Evolutionary conservation across 1,140 invertebrate genomes (phyloP).

Genomic region (Euborellia annulipes): DNA sequence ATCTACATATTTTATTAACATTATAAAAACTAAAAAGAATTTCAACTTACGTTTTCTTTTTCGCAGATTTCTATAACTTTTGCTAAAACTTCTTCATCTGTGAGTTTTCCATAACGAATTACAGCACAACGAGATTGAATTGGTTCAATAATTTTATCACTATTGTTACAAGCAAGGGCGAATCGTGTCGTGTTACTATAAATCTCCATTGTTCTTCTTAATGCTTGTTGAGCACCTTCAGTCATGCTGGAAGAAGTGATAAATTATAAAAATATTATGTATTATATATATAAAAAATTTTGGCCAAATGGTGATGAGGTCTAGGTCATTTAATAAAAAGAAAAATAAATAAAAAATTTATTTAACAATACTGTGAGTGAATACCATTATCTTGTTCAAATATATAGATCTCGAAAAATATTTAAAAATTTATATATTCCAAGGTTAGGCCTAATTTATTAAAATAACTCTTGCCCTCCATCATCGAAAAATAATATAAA

Average conservation of each 20-base stretch:
- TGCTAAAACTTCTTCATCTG: conserved; percentile 75
- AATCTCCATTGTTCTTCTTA: conserved; percentile 96
- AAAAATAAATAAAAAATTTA: conserved; percentile 5
- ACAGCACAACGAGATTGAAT: conserved; percentile 98
- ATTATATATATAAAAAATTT: neutral
- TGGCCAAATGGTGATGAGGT: neutral
- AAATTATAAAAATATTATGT: conserved; percentile 3
- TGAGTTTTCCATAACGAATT: conserved; percentile 81
- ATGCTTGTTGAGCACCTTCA: conserved; percentile 91
- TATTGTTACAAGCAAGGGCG: conserved; percentile 95
- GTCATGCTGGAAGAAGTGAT: conserved; percentile 60
- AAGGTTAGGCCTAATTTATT: too few relatives aligned
- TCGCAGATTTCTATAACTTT: conserved; percentile 61
- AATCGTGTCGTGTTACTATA: conserved; percentile 96
- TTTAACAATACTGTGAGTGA: neutral
- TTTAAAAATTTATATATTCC: too few relatives aligned
- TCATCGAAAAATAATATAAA: too few relatives aligned
- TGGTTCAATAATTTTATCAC: conserved; percentile 98
- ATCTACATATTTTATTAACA: too few relatives aligned
- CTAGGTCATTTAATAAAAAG: neutral
- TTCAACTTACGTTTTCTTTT: conserved; percentile 45
- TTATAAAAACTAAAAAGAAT: conserved; percentile 5
- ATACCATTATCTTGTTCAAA: too few relatives aligned
- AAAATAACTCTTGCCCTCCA: too few relatives aligned
- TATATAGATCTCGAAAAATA: too few relatives aligned